Evolutionary conservation across 2,888 invertebrate species (phyloP).

Genomic region (Helicoverpa assulta): DNA sequence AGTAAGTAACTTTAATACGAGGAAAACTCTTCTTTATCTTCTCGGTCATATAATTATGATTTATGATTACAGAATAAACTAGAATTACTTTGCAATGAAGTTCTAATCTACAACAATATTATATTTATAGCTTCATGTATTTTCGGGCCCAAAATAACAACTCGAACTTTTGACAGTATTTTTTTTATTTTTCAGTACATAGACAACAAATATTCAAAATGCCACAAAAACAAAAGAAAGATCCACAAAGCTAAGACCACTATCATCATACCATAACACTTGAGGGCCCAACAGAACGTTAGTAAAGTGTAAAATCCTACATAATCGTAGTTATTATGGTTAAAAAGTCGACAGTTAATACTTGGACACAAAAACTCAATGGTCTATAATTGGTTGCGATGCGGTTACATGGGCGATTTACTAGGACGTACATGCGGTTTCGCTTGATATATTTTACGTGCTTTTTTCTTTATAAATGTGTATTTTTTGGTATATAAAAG

Average conservation of each 20-base stretch:
- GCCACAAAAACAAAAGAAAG: constrained; percentile 7
- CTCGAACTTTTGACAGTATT: not conserved
- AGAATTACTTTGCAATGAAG: no score
- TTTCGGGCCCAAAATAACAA: not conserved
- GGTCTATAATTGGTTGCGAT: constrained; percentile 57
- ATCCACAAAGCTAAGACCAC: constrained; percentile 11
- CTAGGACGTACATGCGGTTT: not conserved
- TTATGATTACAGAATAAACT: no score
- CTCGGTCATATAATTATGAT: no score
- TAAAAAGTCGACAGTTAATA: constrained; percentile 47
- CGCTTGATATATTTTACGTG: not conserved
- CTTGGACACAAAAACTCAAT: constrained; percentile 62
- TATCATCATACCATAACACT: constrained; percentile 40
- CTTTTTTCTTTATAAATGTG: not conserved
- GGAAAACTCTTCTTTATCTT: no score
- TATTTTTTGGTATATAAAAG: no score
- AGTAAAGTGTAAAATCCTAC: constrained; percentile 58
- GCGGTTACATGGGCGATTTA: constrained; percentile 19
- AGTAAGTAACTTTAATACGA: no score
- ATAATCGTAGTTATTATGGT: constrained; percentile 64
- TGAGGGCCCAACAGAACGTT: constrained; percentile 39
- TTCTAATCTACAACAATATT: no score
- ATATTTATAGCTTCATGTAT: not conserved
- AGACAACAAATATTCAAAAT: not conserved
- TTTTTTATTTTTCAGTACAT: not conserved